Percentiles rank a stretch among this genome's conserved stretches.
Conservation (phyloP, 2,113 vertebrate genomes). For the Euleptes europaea region DNA sequence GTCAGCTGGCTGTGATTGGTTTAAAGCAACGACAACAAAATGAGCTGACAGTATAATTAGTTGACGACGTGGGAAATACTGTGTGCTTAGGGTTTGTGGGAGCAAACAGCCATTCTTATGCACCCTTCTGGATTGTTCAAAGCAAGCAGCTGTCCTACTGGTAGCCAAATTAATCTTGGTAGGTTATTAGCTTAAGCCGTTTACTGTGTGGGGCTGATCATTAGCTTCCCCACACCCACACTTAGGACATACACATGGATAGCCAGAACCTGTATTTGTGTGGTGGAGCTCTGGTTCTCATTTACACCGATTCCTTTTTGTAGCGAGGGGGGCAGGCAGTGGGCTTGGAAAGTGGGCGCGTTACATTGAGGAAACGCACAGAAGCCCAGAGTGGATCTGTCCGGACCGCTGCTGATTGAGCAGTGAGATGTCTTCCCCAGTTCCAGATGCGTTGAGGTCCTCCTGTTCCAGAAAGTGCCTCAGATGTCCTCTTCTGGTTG, state of each 20-base stretch:
- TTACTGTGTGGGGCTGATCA: background rate
- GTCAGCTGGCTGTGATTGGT: background rate
- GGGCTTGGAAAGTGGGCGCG: too few relatives aligned
- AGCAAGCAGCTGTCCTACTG: background rate
- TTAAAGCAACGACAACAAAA: background rate
- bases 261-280: background rate
- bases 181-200: too few relatives aligned
- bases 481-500: background rate
- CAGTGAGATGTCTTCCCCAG: background rate
- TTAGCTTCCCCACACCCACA: background rate
- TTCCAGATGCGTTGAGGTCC: background rate
- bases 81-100: background rate
- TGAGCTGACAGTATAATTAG: background rate
- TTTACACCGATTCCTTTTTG: background rate
- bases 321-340: background rate
- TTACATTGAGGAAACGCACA: background rate
- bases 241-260: background rate
- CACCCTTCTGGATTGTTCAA: background rate
- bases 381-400: background rate
- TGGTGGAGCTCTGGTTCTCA: background rate
- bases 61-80: background rate
- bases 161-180: background rate
- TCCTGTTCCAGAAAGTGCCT: background rate
- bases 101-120: background rate
- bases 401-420: background rate